Evolutionary conservation across 2,113 vertebrate genomes (phyloP), one percentile per base, ranked within the genome.

Genomic region (Cheilinus undulatus): DNA sequence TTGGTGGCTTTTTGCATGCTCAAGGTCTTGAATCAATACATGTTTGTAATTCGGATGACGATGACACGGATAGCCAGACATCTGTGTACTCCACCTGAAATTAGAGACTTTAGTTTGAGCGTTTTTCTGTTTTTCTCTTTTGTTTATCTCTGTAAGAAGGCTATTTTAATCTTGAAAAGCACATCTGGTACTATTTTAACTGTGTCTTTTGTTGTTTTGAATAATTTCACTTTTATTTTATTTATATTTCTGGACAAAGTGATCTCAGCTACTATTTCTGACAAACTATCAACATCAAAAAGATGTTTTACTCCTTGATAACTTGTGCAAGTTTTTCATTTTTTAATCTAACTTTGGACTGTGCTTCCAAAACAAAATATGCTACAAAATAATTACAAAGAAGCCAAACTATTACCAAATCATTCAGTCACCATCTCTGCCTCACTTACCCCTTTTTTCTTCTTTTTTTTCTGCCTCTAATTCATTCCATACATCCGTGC

Each of bases 401-500:
- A 4, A 61, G 40, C 24, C 26, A 24, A 7, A 23, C 54, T 75
- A 78, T 49, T 28, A 26, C 66, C 46, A 1, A 64, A 82, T 52
- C 19, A 7, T 42, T 42, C 7, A 19, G 40, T 42, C 40, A 1
- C 8, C 11, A 11, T 42, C 15, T 40, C 15, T 13, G 38, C 38
- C 38, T 17, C 15, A 4, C 10, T 40, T 13, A 17, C 40, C 14
- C 65, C 17, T 9, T 45, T 6, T 45, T 61, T 69, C 57, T 22
- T 23, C 20, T 61, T 69, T 51, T 22, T 23, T 75, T 14, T 65
- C 5, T n/a, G 20, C 19, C 7, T n/a, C 19, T 19, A 3, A n/a
- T 52, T 54, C 13, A 4, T 53, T 48, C 50, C 34, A 52, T 69
- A 66, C 48, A 67, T 81, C 52, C 76, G 52, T 52, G 74, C 72